Evolutionary conservation across 2,888 invertebrate species (phyloP), one percentile per base, ranked within the genome.

Genomic region (Scaptomyza caliginosa): DNA sequence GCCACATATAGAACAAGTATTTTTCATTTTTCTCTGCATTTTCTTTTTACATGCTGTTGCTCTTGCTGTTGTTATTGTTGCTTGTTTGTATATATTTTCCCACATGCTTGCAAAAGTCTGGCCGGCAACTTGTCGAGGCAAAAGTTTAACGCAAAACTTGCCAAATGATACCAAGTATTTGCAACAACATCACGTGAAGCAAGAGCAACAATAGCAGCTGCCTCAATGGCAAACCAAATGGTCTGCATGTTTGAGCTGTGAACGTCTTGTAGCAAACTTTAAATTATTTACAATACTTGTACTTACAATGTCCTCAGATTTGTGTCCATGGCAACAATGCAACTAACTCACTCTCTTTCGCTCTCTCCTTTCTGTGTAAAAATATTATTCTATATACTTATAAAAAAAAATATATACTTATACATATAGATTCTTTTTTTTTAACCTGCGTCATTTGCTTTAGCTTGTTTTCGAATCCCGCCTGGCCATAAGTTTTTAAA

Each of bases 211-310:
- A 58, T 32, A 39, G 36, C 46, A 66, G 28, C 50, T 54, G 42
- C 46, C 59, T 55, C 72, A 76, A 81, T 68, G 71, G 55, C 71
- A 73, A 16, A 56, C 51, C 69, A 78, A 78, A 82, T 78, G 73
- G 77, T 76, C 60, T 76, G 77, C 67, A 79, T 79, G 60, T 79
- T 73, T 70, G 51, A 57, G 69, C 55, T 50, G 49, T 50, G 57
- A 45, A 51, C 62, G 72, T 45, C 72, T 69, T 70, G 55, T 57
- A 57, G 58, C 63, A 71, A 80, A 84, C 78, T 79, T 79, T 79
- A 84, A 84, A 79, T 81, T 79, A 79, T 79, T 79, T 84, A 77
- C 71, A 84, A 77, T 77, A 60, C 74, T 65, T 55, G 52, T 49
- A 76, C 79, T 62, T 73, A 63, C 51, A 72, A 60, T 74, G 68